Conservation (phyloP, 1,140 invertebrate species). For the Drosophila murphyi region DNA sequence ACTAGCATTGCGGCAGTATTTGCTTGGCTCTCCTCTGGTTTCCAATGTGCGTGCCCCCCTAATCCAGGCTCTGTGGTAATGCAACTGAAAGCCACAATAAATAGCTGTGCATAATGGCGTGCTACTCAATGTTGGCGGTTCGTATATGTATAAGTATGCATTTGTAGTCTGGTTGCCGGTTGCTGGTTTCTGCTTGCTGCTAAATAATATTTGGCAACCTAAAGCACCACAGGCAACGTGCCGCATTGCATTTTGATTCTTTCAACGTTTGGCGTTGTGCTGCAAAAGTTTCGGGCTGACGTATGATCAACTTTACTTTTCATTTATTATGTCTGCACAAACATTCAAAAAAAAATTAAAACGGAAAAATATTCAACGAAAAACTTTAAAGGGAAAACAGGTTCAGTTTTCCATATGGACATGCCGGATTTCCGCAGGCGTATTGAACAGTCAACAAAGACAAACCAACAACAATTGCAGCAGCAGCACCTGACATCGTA, state of each 20-base stretch:
- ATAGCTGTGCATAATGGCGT: slow-evolving; percentile 70
- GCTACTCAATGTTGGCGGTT: slow-evolving; percentile 51
- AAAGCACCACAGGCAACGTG: slow-evolving; percentile 58
- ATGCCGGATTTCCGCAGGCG: slow-evolving; percentile 4
- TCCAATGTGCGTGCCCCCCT: slow-evolving; percentile 5
- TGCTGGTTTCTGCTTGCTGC: slow-evolving; percentile 10
- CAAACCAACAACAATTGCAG: slow-evolving; percentile 37
- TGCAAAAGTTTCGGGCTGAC: slow-evolving; percentile 56
- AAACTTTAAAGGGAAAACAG: slow-evolving; percentile 18
- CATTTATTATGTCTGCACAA: slow-evolving; percentile 44
- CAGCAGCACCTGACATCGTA: slow-evolving; percentile 19
- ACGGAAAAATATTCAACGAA: background rate
- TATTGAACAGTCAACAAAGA: slow-evolving; percentile 52
- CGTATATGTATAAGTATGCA: background rate
- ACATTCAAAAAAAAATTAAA: background rate
- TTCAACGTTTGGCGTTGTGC: slow-evolving; percentile 12
- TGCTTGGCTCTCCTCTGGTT: slow-evolving; percentile 5
- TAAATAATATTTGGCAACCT: slow-evolving; percentile 60
- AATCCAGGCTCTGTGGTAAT: slow-evolving; percentile 36
- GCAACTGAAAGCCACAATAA: slow-evolving; percentile 68
- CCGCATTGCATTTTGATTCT: slow-evolving; percentile 52
- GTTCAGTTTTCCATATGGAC: slow-evolving; percentile 33
- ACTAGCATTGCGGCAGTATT: slow-evolving; percentile 3
- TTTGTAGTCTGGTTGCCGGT: slow-evolving; percentile 1
- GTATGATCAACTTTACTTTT: slow-evolving; percentile 45